phyloP scores from a whole-genome alignment of 2,888 invertebrate genomes.

The Coelogynopora nodosa region DNA sequence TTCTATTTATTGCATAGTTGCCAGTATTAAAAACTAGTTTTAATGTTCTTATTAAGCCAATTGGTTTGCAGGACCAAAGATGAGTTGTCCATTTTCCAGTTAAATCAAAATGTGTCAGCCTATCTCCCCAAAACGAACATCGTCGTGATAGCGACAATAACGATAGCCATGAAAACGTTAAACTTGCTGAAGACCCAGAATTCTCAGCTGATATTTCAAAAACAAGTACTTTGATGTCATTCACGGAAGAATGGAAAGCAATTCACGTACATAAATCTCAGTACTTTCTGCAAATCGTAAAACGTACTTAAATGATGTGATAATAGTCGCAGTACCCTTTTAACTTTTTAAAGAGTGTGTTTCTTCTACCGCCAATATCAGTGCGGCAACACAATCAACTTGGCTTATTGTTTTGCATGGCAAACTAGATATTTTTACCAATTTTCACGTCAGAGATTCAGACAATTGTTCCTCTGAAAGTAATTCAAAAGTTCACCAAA shows the following conservation, averaged over 20 bases:
- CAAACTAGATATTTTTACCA: background rate
- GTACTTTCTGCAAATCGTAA: conserved; percentile 19
- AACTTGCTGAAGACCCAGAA: conserved; percentile 16
- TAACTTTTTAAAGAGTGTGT: background rate
- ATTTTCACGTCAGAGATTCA: conserved; percentile 5
- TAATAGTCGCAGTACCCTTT: conserved; percentile 11
- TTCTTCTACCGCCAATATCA: background rate
- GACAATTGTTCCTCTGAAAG: background rate
- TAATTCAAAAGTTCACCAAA: conserved; percentile 7
- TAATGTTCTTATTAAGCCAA: too few species aligned
- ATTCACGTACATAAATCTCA: background rate
- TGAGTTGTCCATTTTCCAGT: background rate
- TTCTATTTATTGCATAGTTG: too few species aligned
- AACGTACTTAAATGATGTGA: background rate
- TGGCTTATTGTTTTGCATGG: conserved; percentile 4
- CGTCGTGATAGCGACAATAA: conserved; percentile 21
- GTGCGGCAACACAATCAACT: conserved; percentile 25
- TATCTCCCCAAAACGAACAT: background rate
- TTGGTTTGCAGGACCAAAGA: background rate
- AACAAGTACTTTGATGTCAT: conserved; percentile 19
- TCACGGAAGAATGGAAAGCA: background rate
- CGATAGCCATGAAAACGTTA: background rate
- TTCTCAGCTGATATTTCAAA: background rate
- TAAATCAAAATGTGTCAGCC: background rate
- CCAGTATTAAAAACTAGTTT: too few species aligned